Percentiles rank a stretch among this genome's conserved stretches.
phyloP scores from a whole-genome alignment of 2,113 vertebrate species.

The Macrotis lagotis region DNA sequence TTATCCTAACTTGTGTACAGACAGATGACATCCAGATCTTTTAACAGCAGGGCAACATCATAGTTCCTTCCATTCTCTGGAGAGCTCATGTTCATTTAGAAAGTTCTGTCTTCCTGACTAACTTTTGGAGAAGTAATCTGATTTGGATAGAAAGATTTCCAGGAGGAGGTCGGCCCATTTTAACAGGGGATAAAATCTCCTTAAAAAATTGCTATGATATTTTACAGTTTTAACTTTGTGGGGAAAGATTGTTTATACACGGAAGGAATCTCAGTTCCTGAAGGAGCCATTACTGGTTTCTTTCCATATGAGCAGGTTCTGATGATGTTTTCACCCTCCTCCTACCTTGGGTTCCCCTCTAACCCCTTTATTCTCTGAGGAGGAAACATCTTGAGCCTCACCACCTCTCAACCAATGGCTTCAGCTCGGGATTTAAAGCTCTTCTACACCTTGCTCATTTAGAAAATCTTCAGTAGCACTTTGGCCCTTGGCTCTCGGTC shows the following conservation, averaged over 20 bases:
- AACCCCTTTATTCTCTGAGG: background rate
- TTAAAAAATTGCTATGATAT: background rate
- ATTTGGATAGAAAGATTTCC: background rate
- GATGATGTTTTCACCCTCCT: background rate
- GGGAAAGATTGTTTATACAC: background rate
- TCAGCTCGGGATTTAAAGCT: conserved; percentile 30
- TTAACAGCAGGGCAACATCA: background rate
- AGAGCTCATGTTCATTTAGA: background rate
- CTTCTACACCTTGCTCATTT: background rate
- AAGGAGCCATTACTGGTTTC: background rate
- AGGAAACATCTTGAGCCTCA: background rate
- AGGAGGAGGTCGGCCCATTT: background rate
- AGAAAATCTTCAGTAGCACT: background rate
- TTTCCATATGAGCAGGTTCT: conserved; percentile 19
- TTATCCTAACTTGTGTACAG: background rate
- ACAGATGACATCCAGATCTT: background rate
- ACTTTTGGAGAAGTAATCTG: conserved; percentile 18
- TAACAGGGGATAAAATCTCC: background rate
- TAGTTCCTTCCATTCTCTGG: conserved; percentile 44
- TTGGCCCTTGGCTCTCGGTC: background rate
- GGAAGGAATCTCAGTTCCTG: conserved; percentile 19
- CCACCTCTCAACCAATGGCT: background rate
- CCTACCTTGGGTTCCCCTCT: background rate
- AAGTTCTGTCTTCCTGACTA: conserved; percentile 7
- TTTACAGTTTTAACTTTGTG: background rate